Evolutionary conservation across 2,113 vertebrate genomes (phyloP).

Genomic region (Taxidea taxus): DNA sequence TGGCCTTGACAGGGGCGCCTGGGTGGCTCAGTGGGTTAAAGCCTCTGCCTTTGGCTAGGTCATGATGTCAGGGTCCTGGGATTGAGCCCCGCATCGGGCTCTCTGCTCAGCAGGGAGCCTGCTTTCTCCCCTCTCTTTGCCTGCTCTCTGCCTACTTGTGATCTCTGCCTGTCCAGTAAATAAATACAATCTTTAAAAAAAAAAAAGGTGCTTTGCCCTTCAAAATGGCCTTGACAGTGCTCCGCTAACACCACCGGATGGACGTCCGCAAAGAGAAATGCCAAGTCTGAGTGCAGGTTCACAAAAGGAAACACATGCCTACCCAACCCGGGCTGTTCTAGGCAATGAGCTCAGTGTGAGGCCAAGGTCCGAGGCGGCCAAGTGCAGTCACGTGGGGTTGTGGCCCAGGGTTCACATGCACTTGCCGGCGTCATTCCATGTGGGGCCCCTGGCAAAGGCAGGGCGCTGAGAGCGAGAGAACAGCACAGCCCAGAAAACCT

Average conservation of each 20-base stretch:
- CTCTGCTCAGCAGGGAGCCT: no score
- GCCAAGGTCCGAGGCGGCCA: rapidly evolving
- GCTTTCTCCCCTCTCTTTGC: no score
- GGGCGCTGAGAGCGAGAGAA: not conserved
- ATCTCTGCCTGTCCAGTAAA: no score
- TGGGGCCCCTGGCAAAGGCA: not conserved
- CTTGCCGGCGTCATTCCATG: not conserved
- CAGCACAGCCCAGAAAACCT: not conserved
- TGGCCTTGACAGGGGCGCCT: not conserved
- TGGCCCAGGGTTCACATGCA: no score
- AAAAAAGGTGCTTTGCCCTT: no score
- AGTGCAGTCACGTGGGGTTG: rapidly evolving
- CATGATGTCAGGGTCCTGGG: no score
- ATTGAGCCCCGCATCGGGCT: no score
- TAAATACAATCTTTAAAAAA: no score
- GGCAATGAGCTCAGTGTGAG: not conserved
- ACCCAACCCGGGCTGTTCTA: not conserved
- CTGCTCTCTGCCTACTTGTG: no score
- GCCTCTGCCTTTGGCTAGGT: no score
- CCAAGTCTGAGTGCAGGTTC: not conserved
- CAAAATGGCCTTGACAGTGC: not conserved
- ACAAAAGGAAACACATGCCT: not conserved
- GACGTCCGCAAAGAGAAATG: not conserved
- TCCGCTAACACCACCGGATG: not conserved
- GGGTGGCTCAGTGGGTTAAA: no score